phyloP scores from a whole-genome alignment of 2,888 invertebrate genomes.

The Harpalus rubripes region DNA sequence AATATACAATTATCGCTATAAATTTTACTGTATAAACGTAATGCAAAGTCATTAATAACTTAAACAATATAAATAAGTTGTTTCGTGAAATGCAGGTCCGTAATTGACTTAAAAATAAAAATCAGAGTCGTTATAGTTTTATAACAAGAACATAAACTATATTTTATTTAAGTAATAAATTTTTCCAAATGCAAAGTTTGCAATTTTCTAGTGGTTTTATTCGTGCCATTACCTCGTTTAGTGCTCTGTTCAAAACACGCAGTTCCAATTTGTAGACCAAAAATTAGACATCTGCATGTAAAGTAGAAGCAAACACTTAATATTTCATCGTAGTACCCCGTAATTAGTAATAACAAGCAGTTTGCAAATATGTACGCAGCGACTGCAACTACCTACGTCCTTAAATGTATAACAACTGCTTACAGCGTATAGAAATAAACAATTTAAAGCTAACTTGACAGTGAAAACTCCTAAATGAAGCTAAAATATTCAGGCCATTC shows the following conservation, averaged over 20 bases:
- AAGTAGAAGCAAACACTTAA: conserved; percentile 35
- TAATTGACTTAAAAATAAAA: background rate
- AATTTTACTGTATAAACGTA: no score
- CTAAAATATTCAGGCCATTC: conserved; percentile 57
- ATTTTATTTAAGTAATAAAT: background rate
- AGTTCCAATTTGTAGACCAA: conserved; percentile 23
- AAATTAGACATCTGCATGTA: conserved; percentile 42
- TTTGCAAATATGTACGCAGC: conserved; percentile 15
- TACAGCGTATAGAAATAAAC: conserved; percentile 46
- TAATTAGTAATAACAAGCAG: conserved; percentile 50
- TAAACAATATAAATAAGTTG: no score
- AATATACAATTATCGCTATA: no score
- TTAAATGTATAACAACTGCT: conserved; percentile 47
- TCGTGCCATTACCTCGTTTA: background rate
- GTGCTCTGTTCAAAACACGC: background rate
- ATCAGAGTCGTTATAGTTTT: background rate
- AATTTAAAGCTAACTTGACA: conserved; percentile 46
- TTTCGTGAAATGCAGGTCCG: background rate
- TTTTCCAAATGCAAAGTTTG: background rate
- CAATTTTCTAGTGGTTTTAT: background rate
- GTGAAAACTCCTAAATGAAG: conserved; percentile 53
- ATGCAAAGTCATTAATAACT: no score
- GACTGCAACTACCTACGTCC: conserved; percentile 14
- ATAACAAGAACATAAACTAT: background rate
- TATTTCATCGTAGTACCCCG: conserved; percentile 26